A percentile compares a stretch with the other conserved stretches of the same genome.
These are phyloP conservation scores for Megaceryle maxima DNA, from an alignment of 2,113 vertebrate species.

Conservation along the genomic window DNA sequence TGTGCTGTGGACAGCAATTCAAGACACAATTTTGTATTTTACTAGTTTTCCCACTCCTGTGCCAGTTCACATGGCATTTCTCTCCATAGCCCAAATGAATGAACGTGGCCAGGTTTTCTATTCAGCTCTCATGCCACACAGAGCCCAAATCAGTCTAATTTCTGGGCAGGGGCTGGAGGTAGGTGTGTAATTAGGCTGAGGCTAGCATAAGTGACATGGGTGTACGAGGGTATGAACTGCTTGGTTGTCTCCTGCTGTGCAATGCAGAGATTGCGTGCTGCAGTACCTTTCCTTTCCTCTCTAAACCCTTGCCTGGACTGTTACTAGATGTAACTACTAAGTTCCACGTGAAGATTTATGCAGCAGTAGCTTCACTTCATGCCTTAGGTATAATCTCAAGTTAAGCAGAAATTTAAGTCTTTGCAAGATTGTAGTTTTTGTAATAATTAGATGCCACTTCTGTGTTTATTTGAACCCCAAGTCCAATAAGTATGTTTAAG, in stretches of 20 bases:
- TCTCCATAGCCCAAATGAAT: neutral
- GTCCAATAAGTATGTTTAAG: neutral
- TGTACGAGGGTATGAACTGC: neutral
- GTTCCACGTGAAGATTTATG: neutral
- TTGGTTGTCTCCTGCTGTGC: neutral
- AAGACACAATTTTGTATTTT: neutral
- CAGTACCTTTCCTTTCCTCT: neutral
- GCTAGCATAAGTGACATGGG: neutral
- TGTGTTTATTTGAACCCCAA: neutral
- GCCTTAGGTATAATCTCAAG: neutral
- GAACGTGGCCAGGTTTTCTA: neutral
- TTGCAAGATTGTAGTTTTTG: neutral
- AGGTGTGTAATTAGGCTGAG: neutral
- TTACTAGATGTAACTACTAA: neutral
- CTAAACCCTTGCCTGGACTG: neutral
- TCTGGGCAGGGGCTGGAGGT: neutral
- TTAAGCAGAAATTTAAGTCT: neutral
- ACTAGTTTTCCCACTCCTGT: neutral
- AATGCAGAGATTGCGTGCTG: neutral
- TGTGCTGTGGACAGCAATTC: neutral
- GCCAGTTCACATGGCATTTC: neutral
- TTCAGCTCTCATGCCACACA: neutral
- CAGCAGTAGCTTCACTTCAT: neutral
- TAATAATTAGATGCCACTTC: neutral
- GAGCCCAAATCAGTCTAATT: neutral